These are phyloP conservation scores for Pampusana beccarii DNA, from an alignment of 2,113 vertebrate genomes.

Conservation along the genomic window DNA sequence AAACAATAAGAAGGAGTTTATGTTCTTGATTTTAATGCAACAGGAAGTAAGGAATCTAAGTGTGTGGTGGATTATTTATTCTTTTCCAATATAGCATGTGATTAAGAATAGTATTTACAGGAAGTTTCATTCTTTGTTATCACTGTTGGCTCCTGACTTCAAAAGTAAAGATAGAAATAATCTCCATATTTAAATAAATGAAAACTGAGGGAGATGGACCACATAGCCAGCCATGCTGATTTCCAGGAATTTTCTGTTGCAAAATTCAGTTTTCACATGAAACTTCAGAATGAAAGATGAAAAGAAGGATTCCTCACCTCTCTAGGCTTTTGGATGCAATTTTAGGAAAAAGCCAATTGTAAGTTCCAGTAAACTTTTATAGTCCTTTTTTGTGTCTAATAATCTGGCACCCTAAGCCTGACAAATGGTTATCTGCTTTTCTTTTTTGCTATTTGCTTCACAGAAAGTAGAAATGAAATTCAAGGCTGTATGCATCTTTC, in stretches of 20 bases:
- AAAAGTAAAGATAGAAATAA: not conserved
- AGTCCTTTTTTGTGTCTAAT: not conserved
- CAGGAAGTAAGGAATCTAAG: not conserved
- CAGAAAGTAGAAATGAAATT: not conserved
- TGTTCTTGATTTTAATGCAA: not conserved
- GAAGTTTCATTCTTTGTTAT: not conserved
- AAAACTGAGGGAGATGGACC: not conserved
- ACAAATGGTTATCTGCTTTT: not conserved
- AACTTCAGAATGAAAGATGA: not conserved
- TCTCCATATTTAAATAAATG: not conserved
- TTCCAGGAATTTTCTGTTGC: not conserved
- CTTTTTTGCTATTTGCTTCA: not conserved
- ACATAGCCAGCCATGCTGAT: not conserved
- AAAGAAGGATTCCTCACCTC: not conserved
- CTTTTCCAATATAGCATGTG: not conserved
- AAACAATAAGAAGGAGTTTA: not conserved
- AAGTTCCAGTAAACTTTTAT: not conserved
- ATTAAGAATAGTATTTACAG: not conserved
- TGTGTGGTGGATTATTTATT: not conserved
- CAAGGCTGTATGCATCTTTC: not conserved
- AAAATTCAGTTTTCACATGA: not conserved
- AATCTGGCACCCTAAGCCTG: not conserved
- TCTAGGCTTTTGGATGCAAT: not conserved
- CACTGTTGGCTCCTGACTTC: not conserved
- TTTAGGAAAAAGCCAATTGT: not conserved